phyloP scores from a whole-genome alignment of 2,888 invertebrate species.

The Perizoma flavofasciatum region DNA sequence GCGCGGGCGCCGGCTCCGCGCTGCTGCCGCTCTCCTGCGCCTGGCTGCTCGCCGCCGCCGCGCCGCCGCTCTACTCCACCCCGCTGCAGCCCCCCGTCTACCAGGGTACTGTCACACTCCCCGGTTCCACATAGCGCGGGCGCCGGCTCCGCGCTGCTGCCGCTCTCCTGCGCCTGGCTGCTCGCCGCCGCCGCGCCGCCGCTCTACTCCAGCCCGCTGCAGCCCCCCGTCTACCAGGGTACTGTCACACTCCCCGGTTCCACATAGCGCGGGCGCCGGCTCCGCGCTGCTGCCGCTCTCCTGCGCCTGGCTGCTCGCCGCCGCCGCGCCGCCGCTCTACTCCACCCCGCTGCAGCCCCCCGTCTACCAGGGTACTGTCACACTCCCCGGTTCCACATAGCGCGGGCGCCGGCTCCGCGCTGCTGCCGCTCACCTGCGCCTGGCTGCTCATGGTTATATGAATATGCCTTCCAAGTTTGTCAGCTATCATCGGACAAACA shows the following conservation, averaged over 20 bases:
- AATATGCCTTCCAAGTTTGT: too few relatives aligned
- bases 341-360: slow-evolving; percentile 23
- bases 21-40: slow-evolving; percentile 87
- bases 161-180: slow-evolving; percentile 88
- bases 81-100: slow-evolving; percentile 25
- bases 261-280: too few relatives aligned
- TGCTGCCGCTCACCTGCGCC: slow-evolving; percentile 40
- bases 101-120: slow-evolving; percentile 6
- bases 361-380: slow-evolving; percentile 10
- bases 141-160: slow-evolving; percentile 72
- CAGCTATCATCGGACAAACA: too few relatives aligned
- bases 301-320: too few relatives aligned
- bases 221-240: slow-evolving; percentile 22
- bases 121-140: slow-evolving; percentile 37
- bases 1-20: slow-evolving; percentile 48
- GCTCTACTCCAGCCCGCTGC: slow-evolving; percentile 20
- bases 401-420: not conserved
- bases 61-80: slow-evolving; percentile 33
- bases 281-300: slow-evolving; percentile 14
- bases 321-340: slow-evolving; percentile 40
- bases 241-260: not conserved
- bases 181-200: slow-evolving; percentile 81
- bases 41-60: slow-evolving; percentile 87
- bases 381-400: not conserved
- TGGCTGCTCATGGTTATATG: too few relatives aligned